Evolutionary conservation across 2,888 invertebrate genomes (phyloP), one percentile per base, ranked within the genome.

Genomic region (Synergus japonicus): DNA sequence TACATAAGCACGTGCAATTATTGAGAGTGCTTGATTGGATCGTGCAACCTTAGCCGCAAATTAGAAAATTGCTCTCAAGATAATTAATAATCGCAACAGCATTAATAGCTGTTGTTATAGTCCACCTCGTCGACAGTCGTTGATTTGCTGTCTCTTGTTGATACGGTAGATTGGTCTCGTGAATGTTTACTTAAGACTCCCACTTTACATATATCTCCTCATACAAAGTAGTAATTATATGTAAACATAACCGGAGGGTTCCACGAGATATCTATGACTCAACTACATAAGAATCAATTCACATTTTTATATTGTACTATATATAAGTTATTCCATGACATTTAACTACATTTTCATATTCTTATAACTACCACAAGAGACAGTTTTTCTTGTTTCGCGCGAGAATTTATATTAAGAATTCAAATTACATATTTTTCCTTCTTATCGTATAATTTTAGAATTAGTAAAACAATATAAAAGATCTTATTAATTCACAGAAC

Each of bases 1-100:
- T 18, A 67, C 22, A 46, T 67, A 67, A 67, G 46, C 44, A 67
- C 18, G 22, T 44, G 67, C 67, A 67, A 67, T 67, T 67, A 69
- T 15, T 46, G 49, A 15, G 49, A 49, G 15, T 73, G 73, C 54
- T 49, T 58, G n/a, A 58, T 37, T 41, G 60, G 64, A 63, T 22
- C 79, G 76, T 63, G 64, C 77, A 78, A 78, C 78, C 66, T 86
- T 84, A 79, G 76, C 66, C 64, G 78, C 76, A 83, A 85, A 86
- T 86, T 85, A 78, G 81, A 86, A 85, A 85, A 86, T 86, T 84
- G 79, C 78, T 63, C 46, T 37, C 76, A 73, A 63, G 76, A 78
- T 66, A 79, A 78, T 77, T 78, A 80, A 80, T 80, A 73, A 73
- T 73, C n/a, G 29, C 73, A 73, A 9, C 37, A 54, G 15, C 37